Percentiles rank a stretch among this genome's conserved stretches.
Conservation (phyloP, 2,888 invertebrate genomes). For the Theodoxus fluviatilis region DNA sequence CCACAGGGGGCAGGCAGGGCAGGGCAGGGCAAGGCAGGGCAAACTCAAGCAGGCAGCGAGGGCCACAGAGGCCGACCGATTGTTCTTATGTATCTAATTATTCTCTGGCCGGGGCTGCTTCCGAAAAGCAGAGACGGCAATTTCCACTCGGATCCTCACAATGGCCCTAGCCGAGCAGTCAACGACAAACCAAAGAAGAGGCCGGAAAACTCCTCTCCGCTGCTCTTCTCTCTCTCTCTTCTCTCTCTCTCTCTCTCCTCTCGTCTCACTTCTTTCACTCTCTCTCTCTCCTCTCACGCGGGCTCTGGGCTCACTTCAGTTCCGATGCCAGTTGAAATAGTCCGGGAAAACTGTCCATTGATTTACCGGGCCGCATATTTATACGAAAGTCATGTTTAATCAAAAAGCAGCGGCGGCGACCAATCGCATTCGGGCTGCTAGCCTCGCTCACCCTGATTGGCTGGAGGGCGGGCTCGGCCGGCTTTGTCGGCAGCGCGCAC, state of each 20-base stretch:
- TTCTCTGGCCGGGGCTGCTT: conserved; percentile 43
- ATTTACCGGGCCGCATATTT: conserved; percentile 51
- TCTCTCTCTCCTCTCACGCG: too few relatives aligned
- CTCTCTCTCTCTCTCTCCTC: too few relatives aligned
- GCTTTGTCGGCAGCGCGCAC: conserved; percentile 25
- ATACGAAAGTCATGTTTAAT: conserved; percentile 41
- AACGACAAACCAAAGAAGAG: conserved; percentile 42
- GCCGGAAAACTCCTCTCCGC: conserved; percentile 53
- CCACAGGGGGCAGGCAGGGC: conserved; percentile 8
- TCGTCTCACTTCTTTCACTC: too few relatives aligned
- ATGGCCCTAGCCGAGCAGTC: conserved; percentile 43
- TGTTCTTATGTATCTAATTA: conserved; percentile 47
- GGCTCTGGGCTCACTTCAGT: conserved; percentile 57
- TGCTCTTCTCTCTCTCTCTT: too few relatives aligned
- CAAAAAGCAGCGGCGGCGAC: conserved; percentile 32
- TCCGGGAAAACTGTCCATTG: conserved; percentile 50
- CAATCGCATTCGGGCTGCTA: conserved; percentile 33
- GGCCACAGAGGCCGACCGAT: conserved; percentile 20
- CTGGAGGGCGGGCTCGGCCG: conserved; percentile 17
- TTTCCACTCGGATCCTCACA: conserved; percentile 51
- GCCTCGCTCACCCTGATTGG: conserved; percentile 28
- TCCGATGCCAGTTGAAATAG: conserved; percentile 51
- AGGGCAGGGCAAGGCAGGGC: conserved; percentile 1
- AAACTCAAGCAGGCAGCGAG: neutral
- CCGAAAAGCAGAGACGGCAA: conserved; percentile 49